Evolutionary conservation across 2,888 invertebrate genomes (phyloP).

Genomic region (Entomobrya multifasciata): DNA sequence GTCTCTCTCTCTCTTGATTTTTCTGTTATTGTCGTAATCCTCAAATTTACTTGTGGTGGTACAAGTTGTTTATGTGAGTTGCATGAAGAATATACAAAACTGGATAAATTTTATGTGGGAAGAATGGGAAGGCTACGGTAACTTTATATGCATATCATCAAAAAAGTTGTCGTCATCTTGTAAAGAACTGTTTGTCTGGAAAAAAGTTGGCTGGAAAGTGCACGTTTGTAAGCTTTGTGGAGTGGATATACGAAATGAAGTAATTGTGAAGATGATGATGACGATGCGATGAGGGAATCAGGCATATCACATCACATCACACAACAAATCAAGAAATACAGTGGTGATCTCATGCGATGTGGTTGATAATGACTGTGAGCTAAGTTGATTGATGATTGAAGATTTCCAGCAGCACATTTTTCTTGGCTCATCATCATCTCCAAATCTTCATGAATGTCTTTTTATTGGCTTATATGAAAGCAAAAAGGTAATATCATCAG

Average conservation of each 20-base stretch:
- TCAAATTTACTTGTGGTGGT: not conserved
- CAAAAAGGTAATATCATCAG: too few species aligned
- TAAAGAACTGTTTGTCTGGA: slow-evolving; percentile 15
- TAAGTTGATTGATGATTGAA: not conserved
- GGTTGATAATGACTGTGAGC: not conserved
- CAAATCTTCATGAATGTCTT: not conserved
- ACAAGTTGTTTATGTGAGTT: not conserved
- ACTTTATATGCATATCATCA: not conserved
- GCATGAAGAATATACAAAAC: slow-evolving; percentile 1
- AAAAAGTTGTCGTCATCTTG: slow-evolving; percentile 20
- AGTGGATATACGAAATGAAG: slow-evolving; percentile 10
- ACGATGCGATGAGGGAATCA: slow-evolving; percentile 29
- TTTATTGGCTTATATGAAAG: not conserved
- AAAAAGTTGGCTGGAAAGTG: slow-evolving; percentile 23
- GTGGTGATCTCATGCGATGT: slow-evolving; percentile 6
- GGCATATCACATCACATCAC: slow-evolving; percentile 37
- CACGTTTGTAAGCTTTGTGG: not conserved
- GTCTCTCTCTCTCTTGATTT: not conserved
- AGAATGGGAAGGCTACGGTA: slow-evolving; percentile 54
- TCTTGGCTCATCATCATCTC: too few species aligned
- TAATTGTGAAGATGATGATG: slow-evolving; percentile 12
- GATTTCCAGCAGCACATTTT: slow-evolving; percentile 28
- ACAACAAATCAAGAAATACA: slow-evolving; percentile 4
- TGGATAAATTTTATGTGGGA: slow-evolving; percentile 27
- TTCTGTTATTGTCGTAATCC: not conserved